These are phyloP conservation scores for Karalla daura DNA, from an alignment of 2,797 vertebrate species.

Conservation along the genomic window DNA sequence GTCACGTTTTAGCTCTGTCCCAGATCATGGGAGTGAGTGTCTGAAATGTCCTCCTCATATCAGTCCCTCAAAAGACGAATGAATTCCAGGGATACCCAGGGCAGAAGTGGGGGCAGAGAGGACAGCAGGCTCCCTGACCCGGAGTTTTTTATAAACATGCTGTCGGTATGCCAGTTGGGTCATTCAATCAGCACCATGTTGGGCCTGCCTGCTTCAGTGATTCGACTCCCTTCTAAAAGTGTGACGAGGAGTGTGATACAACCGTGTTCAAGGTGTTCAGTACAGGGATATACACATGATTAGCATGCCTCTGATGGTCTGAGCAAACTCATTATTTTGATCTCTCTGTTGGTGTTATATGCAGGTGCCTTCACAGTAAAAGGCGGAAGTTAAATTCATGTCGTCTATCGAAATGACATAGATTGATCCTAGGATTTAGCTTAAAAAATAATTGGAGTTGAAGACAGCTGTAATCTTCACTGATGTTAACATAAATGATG, in stretches of 20 bases:
- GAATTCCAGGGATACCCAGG: conserved; percentile 62
- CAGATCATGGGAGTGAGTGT: conserved; percentile 14
- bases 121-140: conserved; percentile 24
- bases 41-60: conserved; percentile 37
- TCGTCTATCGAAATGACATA: too few relatives aligned
- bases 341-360: neutral
- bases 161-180: conserved; percentile 80
- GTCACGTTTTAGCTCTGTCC: conserved; percentile 2
- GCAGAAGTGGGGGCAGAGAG: conserved; percentile 30
- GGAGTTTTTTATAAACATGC: conserved; percentile 76
- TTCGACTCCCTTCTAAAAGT: conserved; percentile 69
- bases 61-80: neutral
- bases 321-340: neutral
- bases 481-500: too few relatives aligned
- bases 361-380: neutral
- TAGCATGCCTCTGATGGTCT: neutral
- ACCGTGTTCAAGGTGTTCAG: conserved; percentile 10
- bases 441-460: too few relatives aligned
- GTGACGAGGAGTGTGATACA: conserved; percentile 20
- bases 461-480: too few relatives aligned
- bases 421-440: too few relatives aligned
- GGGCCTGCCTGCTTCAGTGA: conserved; percentile 45
- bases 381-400: too few relatives aligned
- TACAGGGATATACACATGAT: conserved; percentile 8
- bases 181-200: conserved; percentile 72